These are phyloP conservation scores for Brevimyrus niger DNA, from an alignment of 2,113 vertebrate species.

Conservation along the genomic window DNA sequence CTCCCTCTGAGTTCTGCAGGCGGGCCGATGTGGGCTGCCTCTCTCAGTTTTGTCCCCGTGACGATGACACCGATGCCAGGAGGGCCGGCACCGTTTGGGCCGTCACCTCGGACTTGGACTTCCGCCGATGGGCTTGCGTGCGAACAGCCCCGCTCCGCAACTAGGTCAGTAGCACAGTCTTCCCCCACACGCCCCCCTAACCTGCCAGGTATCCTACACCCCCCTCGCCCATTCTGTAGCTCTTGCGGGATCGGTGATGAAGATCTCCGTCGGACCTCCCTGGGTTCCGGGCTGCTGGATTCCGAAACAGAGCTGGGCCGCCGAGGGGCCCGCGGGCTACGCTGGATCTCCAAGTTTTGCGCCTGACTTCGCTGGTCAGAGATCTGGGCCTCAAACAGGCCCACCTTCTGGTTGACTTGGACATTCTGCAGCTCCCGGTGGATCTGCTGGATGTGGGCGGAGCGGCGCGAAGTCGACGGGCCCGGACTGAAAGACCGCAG, in stretches of 20 bases:
- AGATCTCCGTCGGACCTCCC: conserved; percentile 10
- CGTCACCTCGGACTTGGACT: conserved; percentile 21
- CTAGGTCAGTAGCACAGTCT: conserved; percentile 20
- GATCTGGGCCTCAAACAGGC: conserved; percentile 88
- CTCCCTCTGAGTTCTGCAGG: conserved; percentile 5
- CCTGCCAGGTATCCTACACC: conserved; percentile 10
- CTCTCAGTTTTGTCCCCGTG: neutral
- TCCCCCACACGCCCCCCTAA: conserved; percentile 10
- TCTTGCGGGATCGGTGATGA: conserved; percentile 38
- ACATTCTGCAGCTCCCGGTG: conserved; percentile 80
- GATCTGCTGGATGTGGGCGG: conserved; percentile 67
- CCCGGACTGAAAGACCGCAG: conserved; percentile 29
- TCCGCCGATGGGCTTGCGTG: conserved; percentile 32
- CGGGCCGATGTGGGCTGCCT: neutral
- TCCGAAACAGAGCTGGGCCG: conserved; percentile 40
- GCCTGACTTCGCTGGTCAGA: conserved; percentile 66
- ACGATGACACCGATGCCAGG: neutral
- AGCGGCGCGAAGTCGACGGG: conserved; percentile 46
- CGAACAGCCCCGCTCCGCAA: conserved; percentile 31
- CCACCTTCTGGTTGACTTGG: conserved; percentile 86
- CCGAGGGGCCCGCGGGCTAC: conserved; percentile 65
- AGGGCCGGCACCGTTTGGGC: conserved; percentile 13
- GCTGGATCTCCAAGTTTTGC: conserved; percentile 58
- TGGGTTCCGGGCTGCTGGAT: conserved; percentile 17
- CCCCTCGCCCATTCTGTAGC: conserved; percentile 55